phyloP scores from a whole-genome alignment of 2,888 invertebrate species.

The Pterostichus niger region DNA sequence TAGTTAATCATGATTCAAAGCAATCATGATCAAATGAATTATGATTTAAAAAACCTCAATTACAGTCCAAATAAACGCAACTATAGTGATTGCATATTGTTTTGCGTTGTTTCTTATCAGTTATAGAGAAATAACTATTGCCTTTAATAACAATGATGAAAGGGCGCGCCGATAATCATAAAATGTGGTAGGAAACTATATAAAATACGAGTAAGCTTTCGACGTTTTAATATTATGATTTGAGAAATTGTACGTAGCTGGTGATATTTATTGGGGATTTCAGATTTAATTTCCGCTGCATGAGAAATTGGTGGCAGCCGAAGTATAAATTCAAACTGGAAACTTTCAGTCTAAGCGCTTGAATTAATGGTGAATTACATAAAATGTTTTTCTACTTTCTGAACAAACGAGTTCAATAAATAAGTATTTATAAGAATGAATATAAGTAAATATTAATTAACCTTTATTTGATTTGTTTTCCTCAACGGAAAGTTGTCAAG shows the following conservation, averaged over 20 bases:
- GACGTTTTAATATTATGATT: conserved; percentile 64
- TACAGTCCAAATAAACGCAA: no score
- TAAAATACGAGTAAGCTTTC: conserved; percentile 57
- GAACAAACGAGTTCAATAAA: background rate
- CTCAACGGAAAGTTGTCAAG: no score
- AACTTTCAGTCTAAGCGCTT: conserved; percentile 39
- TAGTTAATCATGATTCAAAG: no score
- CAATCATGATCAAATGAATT: no score
- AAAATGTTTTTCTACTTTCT: conserved; percentile 28
- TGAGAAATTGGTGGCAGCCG: conserved; percentile 65
- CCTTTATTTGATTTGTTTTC: no score
- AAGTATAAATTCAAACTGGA: conserved; percentile 66
- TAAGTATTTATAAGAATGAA: background rate
- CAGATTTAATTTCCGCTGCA: conserved; percentile 67
- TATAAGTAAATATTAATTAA: no score
- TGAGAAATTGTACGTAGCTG: conserved; percentile 65
- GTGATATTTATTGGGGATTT: conserved; percentile 67
- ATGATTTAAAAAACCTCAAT: no score
- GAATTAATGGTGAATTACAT: conserved; percentile 65
- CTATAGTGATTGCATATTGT: no score
- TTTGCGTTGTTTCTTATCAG: no score
- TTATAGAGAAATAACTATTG: background rate
- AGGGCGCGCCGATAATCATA: conserved; percentile 30
- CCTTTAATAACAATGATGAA: background rate
- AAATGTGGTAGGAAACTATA: conserved; percentile 57